phyloP scores from a whole-genome alignment of 2,797 vertebrate genomes.

The Buceros bicornis region DNA sequence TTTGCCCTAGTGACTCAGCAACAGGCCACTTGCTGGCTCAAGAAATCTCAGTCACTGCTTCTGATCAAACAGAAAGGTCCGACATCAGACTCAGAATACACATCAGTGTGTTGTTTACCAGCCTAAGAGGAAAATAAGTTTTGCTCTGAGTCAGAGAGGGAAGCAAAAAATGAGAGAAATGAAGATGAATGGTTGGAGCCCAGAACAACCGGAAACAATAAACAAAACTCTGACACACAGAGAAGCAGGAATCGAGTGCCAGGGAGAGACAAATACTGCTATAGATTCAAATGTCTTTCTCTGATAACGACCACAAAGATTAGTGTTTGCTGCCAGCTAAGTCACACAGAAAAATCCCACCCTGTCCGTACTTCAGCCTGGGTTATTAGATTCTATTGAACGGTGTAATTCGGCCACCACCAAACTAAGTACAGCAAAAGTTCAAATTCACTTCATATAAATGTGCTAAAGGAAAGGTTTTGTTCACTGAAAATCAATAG shows the following conservation, averaged over 20 bases:
- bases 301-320: slow-evolving; percentile 38
- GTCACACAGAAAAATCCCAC: slow-evolving; percentile 29
- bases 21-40: neutral
- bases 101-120: slow-evolving; percentile 41
- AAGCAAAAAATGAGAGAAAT: neutral
- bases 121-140: slow-evolving; percentile 13
- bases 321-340: slow-evolving; percentile 33
- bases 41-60: slow-evolving; percentile 33
- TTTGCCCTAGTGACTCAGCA: slow-evolving; percentile 51
- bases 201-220: slow-evolving; percentile 8
- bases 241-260: neutral
- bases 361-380: neutral
- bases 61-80: neutral
- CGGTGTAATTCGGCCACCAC: slow-evolving; percentile 32
- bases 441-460: slow-evolving; percentile 48
- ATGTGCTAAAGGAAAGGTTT: slow-evolving; percentile 46
- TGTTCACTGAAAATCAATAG: slow-evolving; percentile 51
- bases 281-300: slow-evolving; percentile 46
- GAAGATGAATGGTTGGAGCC: slow-evolving; percentile 30
- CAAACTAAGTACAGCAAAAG: slow-evolving; percentile 44
- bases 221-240: slow-evolving; percentile 23
- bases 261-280: slow-evolving; percentile 18
- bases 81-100: neutral
- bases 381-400: slow-evolving; percentile 41
- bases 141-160: slow-evolving; percentile 1